Evolutionary conservation across 2,113 vertebrate genomes (phyloP).

Genomic region (Colinus virginianus): DNA sequence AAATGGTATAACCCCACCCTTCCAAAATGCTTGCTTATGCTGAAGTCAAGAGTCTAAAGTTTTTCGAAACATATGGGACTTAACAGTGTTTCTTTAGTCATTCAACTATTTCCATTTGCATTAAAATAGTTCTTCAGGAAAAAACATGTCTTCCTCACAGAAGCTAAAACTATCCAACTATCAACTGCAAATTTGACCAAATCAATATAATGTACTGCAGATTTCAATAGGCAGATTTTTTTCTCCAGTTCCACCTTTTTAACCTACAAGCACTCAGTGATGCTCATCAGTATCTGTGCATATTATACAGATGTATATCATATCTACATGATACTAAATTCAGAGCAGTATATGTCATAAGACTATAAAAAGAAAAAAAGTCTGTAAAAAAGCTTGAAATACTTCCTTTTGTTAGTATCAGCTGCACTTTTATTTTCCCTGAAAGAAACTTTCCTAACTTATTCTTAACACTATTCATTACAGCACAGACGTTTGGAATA

Average conservation of each 20-base stretch:
- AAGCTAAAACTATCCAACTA: not conserved
- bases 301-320: not conserved
- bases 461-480: not conserved
- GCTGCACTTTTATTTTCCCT: not conserved
- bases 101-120: not conserved
- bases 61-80: not conserved
- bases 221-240: not conserved
- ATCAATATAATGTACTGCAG: not conserved
- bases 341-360: not conserved
- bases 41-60: not conserved
- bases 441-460: not conserved
- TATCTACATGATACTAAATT: not conserved
- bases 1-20: not conserved
- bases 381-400: not conserved
- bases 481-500: not conserved
- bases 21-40: not conserved
- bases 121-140: not conserved
- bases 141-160: not conserved
- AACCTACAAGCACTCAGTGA: not conserved
- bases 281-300: not conserved
- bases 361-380: not conserved
- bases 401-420: not conserved
- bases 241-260: not conserved
- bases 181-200: not conserved
- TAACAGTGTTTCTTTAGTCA: not conserved